A percentile compares a stretch with the other conserved stretches of the same genome.
phyloP scores from a whole-genome alignment of 1,140 invertebrate genomes.

The Cyclargus thomasi region DNA sequence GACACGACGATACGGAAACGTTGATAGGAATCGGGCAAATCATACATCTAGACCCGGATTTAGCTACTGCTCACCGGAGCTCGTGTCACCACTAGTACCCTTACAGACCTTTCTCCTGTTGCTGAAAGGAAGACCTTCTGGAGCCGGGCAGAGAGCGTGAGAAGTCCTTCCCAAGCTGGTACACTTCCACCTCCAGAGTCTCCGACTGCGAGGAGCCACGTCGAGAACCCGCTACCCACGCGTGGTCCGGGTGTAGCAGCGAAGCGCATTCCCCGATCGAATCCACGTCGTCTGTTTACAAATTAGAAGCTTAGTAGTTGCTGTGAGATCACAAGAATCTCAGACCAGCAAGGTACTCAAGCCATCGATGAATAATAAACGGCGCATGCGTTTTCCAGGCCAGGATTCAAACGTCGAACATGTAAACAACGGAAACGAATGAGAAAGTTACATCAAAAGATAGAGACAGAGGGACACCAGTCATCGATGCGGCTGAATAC shows the following conservation, averaged over 20 bases:
- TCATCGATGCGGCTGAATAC: slow-evolving; percentile 42
- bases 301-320: background rate
- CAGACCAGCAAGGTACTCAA: background rate
- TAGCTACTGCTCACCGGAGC: no score
- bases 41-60: no score
- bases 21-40: no score
- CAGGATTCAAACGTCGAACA: background rate
- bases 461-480: slow-evolving; percentile 1
- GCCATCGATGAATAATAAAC: background rate
- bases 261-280: slow-evolving; percentile 83
- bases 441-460: background rate
- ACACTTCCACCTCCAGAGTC: slow-evolving; percentile 88
- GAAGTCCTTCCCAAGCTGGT: slow-evolving; percentile 89
- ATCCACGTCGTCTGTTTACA: slow-evolving; percentile 78
- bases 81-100: background rate
- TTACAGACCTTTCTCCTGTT: slow-evolving; percentile 72
- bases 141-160: slow-evolving; percentile 89
- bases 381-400: background rate
- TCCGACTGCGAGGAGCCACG: slow-evolving; percentile 90
- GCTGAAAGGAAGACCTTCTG: slow-evolving; percentile 87
- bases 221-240: slow-evolving; percentile 83
- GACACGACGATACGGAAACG: no score
- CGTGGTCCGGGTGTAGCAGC: slow-evolving; percentile 88
- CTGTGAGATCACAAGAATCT: background rate
- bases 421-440: background rate